A percentile compares a stretch with the other conserved stretches of the same genome.
Conservation (phyloP, 2,113 vertebrate genomes). For the Rhombomys opimus region DNA sequence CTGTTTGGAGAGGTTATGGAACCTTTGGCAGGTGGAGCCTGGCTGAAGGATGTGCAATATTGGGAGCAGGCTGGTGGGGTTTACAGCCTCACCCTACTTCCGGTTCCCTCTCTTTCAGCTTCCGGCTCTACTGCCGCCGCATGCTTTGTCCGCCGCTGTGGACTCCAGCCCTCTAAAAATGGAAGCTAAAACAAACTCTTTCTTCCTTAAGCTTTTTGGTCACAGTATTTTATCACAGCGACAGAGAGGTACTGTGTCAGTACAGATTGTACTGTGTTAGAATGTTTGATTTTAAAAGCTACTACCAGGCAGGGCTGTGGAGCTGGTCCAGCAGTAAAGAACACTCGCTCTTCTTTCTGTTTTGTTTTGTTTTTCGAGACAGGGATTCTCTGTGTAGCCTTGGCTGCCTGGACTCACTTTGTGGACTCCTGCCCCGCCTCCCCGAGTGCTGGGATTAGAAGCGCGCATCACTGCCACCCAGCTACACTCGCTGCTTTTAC, state of each 20-base stretch:
- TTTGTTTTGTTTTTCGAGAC: too few species aligned
- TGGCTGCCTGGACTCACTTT: too few species aligned
- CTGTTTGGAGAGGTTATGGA: background rate
- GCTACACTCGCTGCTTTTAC: background rate
- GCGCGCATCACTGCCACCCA: too few species aligned
- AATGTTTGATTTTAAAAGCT: background rate
- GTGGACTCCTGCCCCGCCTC: too few species aligned
- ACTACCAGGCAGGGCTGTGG: background rate
- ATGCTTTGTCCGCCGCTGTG: background rate
- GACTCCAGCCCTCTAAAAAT: background rate
- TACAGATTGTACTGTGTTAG: background rate
- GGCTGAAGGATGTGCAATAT: background rate
- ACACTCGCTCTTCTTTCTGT: background rate
- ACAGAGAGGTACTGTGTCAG: background rate
- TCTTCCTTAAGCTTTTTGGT: background rate
- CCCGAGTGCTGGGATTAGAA: too few species aligned
- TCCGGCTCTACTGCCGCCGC: background rate
- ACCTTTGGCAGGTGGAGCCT: background rate
- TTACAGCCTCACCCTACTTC: background rate
- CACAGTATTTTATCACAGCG: background rate
- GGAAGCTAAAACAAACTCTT: background rate
- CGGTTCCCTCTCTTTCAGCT: too few species aligned
- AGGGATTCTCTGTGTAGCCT: too few species aligned
- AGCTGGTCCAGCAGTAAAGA: background rate
- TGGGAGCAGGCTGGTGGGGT: too few species aligned